These are phyloP conservation scores for Caenorhabditis sp. DNA, from an alignment of 2,888 invertebrate species.

Conservation along the genomic window DNA sequence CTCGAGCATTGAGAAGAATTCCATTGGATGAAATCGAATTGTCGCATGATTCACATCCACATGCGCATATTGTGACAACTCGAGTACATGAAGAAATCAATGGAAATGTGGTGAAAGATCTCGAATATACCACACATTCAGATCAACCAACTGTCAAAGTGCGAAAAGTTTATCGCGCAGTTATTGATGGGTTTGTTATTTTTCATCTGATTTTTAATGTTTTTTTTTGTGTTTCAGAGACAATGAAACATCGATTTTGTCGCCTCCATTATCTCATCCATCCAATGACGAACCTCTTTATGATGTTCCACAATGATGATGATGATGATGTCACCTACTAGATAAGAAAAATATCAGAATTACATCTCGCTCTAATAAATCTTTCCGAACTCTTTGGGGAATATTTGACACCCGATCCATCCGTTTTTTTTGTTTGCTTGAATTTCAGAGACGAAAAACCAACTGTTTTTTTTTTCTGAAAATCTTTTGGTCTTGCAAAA, in stretches of 20 bases:
- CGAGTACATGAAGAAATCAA: slow-evolving; percentile 1
- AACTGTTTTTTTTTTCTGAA: neutral
- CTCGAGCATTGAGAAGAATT: slow-evolving; percentile 13
- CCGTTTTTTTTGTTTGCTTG: neutral
- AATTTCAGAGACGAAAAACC: neutral
- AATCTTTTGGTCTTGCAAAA: too few species aligned
- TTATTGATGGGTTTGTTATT: neutral
- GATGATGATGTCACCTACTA: neutral
- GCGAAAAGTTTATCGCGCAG: slow-evolving; percentile 11
- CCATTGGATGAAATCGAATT: slow-evolving; percentile 39
- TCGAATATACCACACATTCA: neutral
- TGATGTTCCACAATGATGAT: neutral
- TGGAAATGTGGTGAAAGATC: neutral
- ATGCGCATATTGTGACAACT: neutral
- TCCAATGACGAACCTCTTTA: neutral
- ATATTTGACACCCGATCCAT: slow-evolving; percentile 1
- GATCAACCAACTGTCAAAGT: slow-evolving; percentile 24
- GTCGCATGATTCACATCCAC: slow-evolving; percentile 8
- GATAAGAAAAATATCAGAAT: neutral
- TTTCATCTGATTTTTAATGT: neutral
- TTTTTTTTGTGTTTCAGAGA: neutral
- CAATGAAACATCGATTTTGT: neutral
- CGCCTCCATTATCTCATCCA: neutral
- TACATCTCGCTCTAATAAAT: neutral
- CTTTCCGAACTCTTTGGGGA: neutral